Base-by-base conservation (phyloP, 2,888 invertebrate species). In the Lasioglossum marginatum region DNA sequence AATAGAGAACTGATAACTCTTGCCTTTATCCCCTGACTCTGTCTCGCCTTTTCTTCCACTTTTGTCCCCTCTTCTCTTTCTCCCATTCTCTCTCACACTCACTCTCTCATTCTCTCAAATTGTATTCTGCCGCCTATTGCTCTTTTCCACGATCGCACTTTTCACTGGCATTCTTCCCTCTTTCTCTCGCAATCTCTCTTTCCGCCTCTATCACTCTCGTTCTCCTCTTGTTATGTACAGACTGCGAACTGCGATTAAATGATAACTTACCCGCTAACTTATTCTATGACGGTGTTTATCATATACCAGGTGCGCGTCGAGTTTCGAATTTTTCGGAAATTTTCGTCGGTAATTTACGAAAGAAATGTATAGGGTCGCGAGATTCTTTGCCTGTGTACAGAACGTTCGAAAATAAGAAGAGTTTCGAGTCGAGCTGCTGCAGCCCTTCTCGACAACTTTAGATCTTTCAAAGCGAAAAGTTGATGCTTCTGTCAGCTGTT, bases 241-340 rank as follows among this genome's bases (percentile, higher is more conserved):
- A 91, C 83, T 91, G 88, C 86, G 89, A 91, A 91, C 86, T 90
- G 90, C 88, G 84, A 80, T 86, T 88, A 89, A 87, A 87, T 87
- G 86, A 91, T 87, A 88, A 87, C 87, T 88, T 89, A 88, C 73
- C 23, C n/a, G 34, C 86, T 90, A 90, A 83, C 86, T 89, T 89
- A 90, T 52, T 48, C 81, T 89, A 85, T 72, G 82, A 83, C 82
- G 82, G 79, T 70, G 78, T 86, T 80, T 82, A 82, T 52, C 70
- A 78, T 85, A 82, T 85, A 89, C 89, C 82, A 83, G 82, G 82
- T 52, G 81, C 48, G 37, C 72, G 60, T 60, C 73, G 31, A 34
- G 68, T 77, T 23, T 43, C 70, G 19, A 16, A 19, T 45, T 31
- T 14, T 16, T 45, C 8, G 8, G 19, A 6, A 31, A 63, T 31